Percentiles rank a stretch among this genome's conserved stretches.
phyloP scores from a whole-genome alignment of 2,113 vertebrate genomes.

The Sturnira hondurensis region DNA sequence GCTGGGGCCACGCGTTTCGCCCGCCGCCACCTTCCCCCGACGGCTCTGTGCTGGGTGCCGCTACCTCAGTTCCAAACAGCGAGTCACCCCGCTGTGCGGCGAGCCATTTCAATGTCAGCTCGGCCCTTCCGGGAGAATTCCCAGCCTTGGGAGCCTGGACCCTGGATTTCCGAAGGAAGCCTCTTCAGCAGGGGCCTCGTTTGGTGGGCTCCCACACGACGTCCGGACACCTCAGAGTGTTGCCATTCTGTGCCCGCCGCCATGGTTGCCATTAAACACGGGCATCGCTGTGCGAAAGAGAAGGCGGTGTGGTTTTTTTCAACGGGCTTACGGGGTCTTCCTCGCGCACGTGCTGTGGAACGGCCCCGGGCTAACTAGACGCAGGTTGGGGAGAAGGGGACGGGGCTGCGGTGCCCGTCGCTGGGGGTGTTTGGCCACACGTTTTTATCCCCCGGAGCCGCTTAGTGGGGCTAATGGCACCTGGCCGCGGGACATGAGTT shows the following conservation, averaged over 20 bases:
- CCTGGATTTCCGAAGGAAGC: fast-evolving
- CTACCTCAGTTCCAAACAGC: background rate
- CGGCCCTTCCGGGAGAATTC: background rate
- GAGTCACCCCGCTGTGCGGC: fast-evolving
- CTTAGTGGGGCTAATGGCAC: background rate
- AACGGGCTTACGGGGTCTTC: fast-evolving
- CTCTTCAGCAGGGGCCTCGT: background rate
- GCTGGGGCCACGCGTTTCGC: too few species aligned
- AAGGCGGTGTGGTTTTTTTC: background rate
- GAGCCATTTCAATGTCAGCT: fast-evolving
- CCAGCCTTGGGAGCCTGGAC: background rate
- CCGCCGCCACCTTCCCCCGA: too few species aligned
- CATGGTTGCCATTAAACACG: fast-evolving
- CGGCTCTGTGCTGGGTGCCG: fast-evolving
- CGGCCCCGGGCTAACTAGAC: fast-evolving
- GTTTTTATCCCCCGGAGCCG: fast-evolving
- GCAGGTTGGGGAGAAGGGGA: fast-evolving
- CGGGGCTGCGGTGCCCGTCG: fast-evolving
- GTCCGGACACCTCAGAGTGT: too few species aligned
- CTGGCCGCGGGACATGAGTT: fast-evolving
- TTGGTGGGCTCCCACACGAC: fast-evolving
- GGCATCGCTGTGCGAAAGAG: fast-evolving
- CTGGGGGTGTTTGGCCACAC: background rate
- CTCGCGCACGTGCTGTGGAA: fast-evolving
- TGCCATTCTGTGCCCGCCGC: fast-evolving